Evolutionary conservation across 2,113 vertebrate genomes (phyloP).

Genomic region (Astur gentilis): DNA sequence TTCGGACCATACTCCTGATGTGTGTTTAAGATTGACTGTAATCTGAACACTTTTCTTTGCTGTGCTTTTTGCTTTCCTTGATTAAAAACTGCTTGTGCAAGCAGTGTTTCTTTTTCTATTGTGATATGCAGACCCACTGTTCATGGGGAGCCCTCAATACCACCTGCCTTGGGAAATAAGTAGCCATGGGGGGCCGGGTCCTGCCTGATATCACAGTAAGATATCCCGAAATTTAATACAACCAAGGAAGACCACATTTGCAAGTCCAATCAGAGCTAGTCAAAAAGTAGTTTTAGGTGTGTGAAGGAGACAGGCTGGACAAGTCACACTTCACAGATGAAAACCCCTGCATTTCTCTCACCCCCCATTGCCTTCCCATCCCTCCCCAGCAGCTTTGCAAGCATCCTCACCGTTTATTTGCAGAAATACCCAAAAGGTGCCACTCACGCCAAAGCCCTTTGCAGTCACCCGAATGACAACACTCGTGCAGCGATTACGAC

Average conservation of each 20-base stretch:
- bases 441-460: neutral
- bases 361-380: neutral
- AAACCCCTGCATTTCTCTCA: neutral
- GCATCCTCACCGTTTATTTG: neutral
- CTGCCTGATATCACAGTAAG: neutral
- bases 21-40: neutral
- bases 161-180: neutral
- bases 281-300: neutral
- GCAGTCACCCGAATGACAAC: neutral
- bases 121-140: neutral
- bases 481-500: fast-evolving
- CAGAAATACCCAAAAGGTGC: neutral
- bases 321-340: neutral
- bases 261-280: neutral
- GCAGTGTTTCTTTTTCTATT: neutral
- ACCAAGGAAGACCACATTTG: neutral
- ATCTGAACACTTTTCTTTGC: neutral
- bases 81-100: neutral
- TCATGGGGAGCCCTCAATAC: neutral
- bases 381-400: neutral
- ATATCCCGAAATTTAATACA: neutral
- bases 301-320: neutral
- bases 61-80: neutral
- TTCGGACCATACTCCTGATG: neutral
- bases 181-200: neutral